Conservation (phyloP, 2,113 vertebrate species). For the Hemichromis elongatus region DNA sequence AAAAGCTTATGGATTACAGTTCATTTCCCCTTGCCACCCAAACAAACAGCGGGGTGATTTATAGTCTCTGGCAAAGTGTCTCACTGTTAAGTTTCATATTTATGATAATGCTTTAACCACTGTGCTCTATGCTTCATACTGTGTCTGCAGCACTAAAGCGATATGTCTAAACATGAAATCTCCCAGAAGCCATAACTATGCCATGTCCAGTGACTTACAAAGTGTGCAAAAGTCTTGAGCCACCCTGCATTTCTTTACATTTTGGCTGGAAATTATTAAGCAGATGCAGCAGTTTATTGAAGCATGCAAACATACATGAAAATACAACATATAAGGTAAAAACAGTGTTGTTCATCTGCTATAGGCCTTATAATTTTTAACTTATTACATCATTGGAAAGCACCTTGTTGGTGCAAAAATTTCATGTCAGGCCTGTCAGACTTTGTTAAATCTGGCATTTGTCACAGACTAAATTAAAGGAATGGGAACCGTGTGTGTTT, state of each 20-base stretch:
- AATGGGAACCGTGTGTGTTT: not conserved
- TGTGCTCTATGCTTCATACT: not conserved
- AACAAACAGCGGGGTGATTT: not conserved
- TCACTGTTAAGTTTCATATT: not conserved
- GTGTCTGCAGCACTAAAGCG: not conserved
- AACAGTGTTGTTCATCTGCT: not conserved
- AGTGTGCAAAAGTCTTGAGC: not conserved
- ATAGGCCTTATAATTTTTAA: not conserved
- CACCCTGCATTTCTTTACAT: not conserved
- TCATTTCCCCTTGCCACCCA: slow-evolving; percentile 22
- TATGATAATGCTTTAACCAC: not conserved
- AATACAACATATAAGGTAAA: not conserved
- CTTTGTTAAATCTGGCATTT: not conserved
- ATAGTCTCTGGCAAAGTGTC: not conserved
- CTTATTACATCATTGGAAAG: not conserved
- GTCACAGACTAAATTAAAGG: not conserved
- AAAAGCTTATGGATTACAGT: not conserved
- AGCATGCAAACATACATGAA: not conserved
- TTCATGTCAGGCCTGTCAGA: not conserved
- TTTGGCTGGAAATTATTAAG: not conserved
- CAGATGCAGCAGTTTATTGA: not conserved
- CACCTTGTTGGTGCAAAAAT: not conserved
- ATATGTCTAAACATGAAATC: not conserved
- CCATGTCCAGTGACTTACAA: not conserved
- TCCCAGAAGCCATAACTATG: not conserved